Conservation (phyloP, 2,797 vertebrate species). For the Diplodus sargus region DNA sequence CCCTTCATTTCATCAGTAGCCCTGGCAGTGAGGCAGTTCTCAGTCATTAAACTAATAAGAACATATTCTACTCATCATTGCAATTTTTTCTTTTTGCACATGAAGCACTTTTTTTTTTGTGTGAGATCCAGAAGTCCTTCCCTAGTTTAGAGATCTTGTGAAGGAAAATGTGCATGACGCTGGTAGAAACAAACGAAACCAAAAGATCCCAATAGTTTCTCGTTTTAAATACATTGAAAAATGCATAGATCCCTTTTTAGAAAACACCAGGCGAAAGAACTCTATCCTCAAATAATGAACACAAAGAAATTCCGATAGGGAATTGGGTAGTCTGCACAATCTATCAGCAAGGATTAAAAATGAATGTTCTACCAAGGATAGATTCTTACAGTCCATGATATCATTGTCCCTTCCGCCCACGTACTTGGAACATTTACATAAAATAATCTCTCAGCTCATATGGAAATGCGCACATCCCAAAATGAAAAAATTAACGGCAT, state of each 20-base stretch:
- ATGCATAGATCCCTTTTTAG: neutral
- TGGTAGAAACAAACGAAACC: too few species aligned
- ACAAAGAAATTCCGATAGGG: neutral
- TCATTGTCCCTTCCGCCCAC: neutral
- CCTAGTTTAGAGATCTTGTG: neutral
- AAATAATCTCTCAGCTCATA: neutral
- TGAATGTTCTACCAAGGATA: neutral
- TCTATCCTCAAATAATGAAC: neutral
- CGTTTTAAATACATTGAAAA: neutral
- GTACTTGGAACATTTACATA: neutral
- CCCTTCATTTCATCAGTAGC: neutral
- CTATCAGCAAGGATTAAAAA: constrained; percentile 7
- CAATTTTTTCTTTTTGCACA: neutral
- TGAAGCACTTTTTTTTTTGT: constrained; percentile 5
- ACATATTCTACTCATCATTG: too few species aligned
- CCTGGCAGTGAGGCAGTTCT: neutral
- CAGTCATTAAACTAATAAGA: neutral
- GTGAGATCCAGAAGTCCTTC: neutral
- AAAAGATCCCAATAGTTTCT: neutral
- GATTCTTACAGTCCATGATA: neutral
- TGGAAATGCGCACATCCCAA: neutral
- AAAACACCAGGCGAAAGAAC: neutral
- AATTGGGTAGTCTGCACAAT: neutral
- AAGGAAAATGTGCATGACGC: neutral
- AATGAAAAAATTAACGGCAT: neutral